These are phyloP conservation scores for Cebidichthys violaceus DNA, from an alignment of 2,113 vertebrate genomes.

Conservation along the genomic window DNA sequence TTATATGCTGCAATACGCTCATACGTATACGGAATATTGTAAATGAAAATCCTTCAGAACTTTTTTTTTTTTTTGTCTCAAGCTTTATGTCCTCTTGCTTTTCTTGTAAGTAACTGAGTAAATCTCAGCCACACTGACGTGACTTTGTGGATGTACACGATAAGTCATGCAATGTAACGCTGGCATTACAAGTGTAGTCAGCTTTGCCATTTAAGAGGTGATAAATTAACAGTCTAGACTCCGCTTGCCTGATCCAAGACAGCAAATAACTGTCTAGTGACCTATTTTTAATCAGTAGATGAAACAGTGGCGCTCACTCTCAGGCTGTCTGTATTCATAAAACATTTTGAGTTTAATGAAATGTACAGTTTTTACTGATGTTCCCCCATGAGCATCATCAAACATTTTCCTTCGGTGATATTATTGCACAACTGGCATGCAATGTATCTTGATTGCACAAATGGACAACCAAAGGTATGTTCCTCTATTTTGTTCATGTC, in stretches of 20 bases:
- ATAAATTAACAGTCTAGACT: conserved; percentile 50
- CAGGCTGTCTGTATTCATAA: conserved; percentile 5
- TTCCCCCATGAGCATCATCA: no score
- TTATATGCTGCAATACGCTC: conserved; percentile 15
- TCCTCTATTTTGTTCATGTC: conserved; percentile 21
- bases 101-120: background rate
- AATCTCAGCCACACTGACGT: background rate
- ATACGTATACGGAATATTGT: background rate
- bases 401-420: background rate
- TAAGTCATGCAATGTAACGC: conserved; percentile 25
- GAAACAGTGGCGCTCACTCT: conserved; percentile 8
- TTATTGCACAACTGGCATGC: background rate
- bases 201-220: conserved; percentile 27
- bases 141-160: conserved; percentile 17
- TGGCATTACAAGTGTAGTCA: conserved; percentile 16
- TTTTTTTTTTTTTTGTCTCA: background rate
- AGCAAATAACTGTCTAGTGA: conserved; percentile 53
- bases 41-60: conserved; percentile 23
- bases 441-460: conserved; percentile 22
- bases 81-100: background rate
- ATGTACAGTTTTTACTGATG: no score
- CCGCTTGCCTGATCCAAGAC: conserved; percentile 32
- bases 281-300: conserved; percentile 43
- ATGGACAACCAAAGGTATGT: background rate
- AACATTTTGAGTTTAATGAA: conserved; percentile 2